phyloP scores from a whole-genome alignment of 2,113 vertebrate genomes.

The Pseudorectes ferrugineus region DNA sequence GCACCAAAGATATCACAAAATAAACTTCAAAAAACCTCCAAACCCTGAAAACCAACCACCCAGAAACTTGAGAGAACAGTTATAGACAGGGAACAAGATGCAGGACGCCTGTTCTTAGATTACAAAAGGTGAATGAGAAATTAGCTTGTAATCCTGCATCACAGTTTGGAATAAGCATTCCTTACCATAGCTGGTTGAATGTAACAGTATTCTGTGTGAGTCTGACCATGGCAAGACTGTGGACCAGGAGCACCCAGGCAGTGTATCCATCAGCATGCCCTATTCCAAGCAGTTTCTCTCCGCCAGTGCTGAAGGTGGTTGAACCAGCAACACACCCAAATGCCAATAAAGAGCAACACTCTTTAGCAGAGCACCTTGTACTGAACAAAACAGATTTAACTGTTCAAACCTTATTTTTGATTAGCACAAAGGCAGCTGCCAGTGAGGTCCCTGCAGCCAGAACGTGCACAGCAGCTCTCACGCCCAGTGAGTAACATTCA shows the following conservation, averaged over 20 bases:
- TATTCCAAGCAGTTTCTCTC: neutral
- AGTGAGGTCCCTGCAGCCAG: neutral
- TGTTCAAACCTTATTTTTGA: neutral
- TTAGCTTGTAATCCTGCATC: neutral
- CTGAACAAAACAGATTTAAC: neutral
- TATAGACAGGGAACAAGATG: neutral
- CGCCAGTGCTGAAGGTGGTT: neutral
- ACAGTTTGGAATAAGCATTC: neutral
- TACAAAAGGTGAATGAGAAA: neutral
- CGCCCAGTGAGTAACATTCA: rapidly evolving
- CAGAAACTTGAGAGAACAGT: neutral
- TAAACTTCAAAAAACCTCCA: neutral
- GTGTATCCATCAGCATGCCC: neutral
- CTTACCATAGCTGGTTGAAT: neutral
- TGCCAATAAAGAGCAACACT: neutral
- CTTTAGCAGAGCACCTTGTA: neutral
- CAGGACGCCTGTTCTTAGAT: neutral
- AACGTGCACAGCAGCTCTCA: rapidly evolving
- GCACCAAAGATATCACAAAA: neutral
- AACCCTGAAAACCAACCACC: neutral
- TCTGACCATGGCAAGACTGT: rapidly evolving
- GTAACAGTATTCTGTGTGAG: neutral
- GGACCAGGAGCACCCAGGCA: neutral
- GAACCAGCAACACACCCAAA: neutral
- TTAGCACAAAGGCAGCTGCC: neutral